phyloP scores from a whole-genome alignment of 2,113 vertebrate species.

The Zosterops pallidus region DNA sequence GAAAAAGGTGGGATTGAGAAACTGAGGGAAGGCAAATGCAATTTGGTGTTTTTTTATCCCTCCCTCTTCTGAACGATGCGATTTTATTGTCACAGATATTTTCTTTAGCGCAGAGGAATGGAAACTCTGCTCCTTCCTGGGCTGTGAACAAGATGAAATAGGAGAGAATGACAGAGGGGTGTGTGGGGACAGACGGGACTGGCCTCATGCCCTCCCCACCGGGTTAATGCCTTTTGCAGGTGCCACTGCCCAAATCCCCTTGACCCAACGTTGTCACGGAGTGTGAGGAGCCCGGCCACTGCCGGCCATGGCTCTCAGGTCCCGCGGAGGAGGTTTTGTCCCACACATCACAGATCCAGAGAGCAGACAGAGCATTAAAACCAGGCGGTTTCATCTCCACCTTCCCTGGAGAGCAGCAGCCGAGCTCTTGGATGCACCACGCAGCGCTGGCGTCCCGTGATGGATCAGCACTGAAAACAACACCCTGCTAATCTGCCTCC shows the following conservation, averaged over 20 bases:
- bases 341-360: background rate
- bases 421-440: background rate
- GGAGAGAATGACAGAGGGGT: background rate
- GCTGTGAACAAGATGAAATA: background rate
- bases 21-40: background rate
- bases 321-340: rapidly evolving
- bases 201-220: background rate
- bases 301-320: rapidly evolving
- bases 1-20: background rate
- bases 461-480: slow-evolving; percentile 28
- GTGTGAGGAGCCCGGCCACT: rapidly evolving
- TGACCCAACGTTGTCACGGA: rapidly evolving
- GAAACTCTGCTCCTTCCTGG: slow-evolving; percentile 23
- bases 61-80: background rate
- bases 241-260: background rate
- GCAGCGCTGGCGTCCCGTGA: background rate
- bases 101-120: background rate
- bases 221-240: slow-evolving; percentile 55
- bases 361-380: background rate
- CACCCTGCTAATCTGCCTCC: slow-evolving; percentile 29
- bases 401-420: background rate
- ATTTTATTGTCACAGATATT: slow-evolving; percentile 7
- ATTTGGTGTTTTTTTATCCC: background rate
- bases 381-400: background rate
- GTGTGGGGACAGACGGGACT: background rate